These are phyloP conservation scores for Formica selysi DNA, from an alignment of 1,140 invertebrate species.

Conservation along the genomic window DNA sequence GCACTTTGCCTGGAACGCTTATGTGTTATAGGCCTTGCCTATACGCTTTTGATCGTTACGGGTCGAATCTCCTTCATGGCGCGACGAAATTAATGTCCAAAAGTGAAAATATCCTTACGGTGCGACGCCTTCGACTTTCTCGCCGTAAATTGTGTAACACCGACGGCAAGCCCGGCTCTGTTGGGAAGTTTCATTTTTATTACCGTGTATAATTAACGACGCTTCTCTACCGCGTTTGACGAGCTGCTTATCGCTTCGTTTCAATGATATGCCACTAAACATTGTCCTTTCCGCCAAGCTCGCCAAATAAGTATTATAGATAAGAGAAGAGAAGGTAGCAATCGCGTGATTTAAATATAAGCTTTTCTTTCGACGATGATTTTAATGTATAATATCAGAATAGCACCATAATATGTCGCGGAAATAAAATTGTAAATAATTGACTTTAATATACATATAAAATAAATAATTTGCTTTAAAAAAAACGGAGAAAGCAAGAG, in stretches of 20 bases:
- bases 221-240: background rate
- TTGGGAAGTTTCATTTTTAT: conserved; percentile 47
- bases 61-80: background rate
- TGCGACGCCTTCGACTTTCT: conserved; percentile 45
- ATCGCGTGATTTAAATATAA: background rate
- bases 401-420: background rate
- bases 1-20: background rate
- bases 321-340: background rate
- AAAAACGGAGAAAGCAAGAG: conserved; percentile 45
- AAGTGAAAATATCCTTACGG: conserved; percentile 49
- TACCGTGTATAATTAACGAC: conserved; percentile 38
- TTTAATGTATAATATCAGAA: background rate
- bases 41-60: conserved; percentile 36
- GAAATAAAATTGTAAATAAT: conserved; percentile 21
- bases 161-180: conserved; percentile 1
- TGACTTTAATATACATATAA: conserved; percentile 20
- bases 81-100: conserved; percentile 35
- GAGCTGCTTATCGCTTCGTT: background rate
- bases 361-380: conserved; percentile 3
- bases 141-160: conserved; percentile 55
- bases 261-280: background rate
- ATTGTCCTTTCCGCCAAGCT: background rate
- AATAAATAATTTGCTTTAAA: conserved; percentile 15
- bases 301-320: conserved; percentile 2
- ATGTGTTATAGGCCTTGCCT: background rate